Conservation (phyloP, 2,797 vertebrate species). For the Cephalopachus bancanus region DNA sequence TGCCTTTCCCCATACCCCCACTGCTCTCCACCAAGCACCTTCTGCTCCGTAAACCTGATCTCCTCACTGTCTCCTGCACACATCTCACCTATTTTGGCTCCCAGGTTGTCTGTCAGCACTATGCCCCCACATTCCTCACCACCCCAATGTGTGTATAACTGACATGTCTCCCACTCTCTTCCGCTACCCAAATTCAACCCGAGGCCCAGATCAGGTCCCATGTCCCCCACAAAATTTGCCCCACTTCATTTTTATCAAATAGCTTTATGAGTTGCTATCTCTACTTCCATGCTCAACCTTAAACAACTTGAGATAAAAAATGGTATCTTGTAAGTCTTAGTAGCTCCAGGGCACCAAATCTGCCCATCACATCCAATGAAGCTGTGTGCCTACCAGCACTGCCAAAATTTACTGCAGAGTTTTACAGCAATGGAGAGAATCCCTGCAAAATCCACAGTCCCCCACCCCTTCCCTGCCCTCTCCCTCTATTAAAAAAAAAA, state of each 20-base stretch:
- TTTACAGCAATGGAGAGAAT: conserved; percentile 21
- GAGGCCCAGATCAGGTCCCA: background rate
- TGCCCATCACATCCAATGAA: background rate
- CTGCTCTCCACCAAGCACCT: background rate
- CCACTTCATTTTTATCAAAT: conserved; percentile 29
- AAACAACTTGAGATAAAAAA: background rate
- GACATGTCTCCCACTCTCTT: background rate
- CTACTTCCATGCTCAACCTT: background rate
- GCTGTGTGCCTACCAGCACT: background rate
- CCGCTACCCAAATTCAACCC: background rate
- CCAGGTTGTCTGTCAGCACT: background rate
- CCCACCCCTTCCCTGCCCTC: background rate
- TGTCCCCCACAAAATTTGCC: background rate
- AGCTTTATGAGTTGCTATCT: background rate
- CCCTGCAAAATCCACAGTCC: background rate
- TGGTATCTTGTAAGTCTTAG: background rate
- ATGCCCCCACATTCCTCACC: background rate
- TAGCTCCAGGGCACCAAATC: background rate
- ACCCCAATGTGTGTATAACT: background rate
- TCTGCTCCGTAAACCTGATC: background rate
- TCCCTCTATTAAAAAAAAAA: background rate
- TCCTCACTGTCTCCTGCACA: background rate
- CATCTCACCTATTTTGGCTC: background rate
- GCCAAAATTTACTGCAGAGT: background rate
- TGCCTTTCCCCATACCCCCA: background rate